Evolutionary conservation across 2,888 invertebrate species (phyloP).

Genomic region (Cistogaster globosa): DNA sequence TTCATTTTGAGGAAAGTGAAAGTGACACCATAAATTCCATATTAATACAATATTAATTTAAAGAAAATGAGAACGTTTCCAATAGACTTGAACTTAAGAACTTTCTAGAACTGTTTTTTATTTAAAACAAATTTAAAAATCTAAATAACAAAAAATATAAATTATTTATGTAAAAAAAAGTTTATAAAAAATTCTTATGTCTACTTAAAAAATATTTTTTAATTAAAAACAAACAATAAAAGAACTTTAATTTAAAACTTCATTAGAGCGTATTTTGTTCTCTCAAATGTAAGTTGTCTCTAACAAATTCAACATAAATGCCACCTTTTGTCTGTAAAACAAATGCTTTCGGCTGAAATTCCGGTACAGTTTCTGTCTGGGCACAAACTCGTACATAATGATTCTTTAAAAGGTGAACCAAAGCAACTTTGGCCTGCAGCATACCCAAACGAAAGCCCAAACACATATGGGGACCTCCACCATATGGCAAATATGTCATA

Average conservation of each 20-base stretch:
- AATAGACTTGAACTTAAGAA: no score
- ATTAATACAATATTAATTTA: no score
- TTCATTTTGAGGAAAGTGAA: no score
- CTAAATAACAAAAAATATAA: no score
- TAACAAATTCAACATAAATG: slow-evolving; percentile 76
- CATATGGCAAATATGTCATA: slow-evolving; percentile 77
- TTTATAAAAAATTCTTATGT: no score
- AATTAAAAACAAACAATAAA: neutral
- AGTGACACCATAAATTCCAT: no score
- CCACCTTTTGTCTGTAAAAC: slow-evolving; percentile 75
- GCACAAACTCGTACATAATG: slow-evolving; percentile 75
- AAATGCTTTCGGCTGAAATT: slow-evolving; percentile 77
- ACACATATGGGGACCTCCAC: slow-evolving; percentile 79
- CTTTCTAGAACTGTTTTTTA: no score
- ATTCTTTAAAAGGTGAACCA: slow-evolving; percentile 78
- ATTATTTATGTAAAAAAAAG: no score
- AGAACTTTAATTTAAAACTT: neutral
- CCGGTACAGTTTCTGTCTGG: slow-evolving; percentile 73
- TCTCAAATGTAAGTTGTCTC: slow-evolving; percentile 74
- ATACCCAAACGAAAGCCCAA: slow-evolving; percentile 49
- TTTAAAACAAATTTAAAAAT: no score
- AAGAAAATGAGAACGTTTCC: no score
- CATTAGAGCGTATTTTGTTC: no score
- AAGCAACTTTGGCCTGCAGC: slow-evolving; percentile 75
- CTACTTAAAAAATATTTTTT: no score